These are phyloP conservation scores for Mustela lutreola DNA, from an alignment of 2,113 vertebrate species.

Conservation along the genomic window DNA sequence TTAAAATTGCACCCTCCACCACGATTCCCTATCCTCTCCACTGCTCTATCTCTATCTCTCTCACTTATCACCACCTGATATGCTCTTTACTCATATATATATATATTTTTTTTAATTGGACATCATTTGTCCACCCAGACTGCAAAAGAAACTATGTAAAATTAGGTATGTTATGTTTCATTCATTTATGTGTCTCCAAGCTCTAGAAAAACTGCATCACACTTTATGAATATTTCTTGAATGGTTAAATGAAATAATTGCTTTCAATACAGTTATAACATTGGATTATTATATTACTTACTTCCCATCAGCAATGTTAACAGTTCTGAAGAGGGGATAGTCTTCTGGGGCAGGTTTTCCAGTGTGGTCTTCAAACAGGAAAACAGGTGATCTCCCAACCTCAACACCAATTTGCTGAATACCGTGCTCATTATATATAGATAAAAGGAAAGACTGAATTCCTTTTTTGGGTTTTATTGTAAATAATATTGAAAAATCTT, in stretches of 20 bases:
- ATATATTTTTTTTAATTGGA: background rate
- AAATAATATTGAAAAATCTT: slow-evolving; percentile 98
- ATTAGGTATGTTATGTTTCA: background rate
- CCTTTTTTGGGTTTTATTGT: slow-evolving; percentile 96
- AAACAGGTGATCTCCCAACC: slow-evolving; percentile 96
- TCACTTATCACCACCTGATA: background rate
- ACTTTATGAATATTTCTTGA: background rate
- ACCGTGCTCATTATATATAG: slow-evolving; percentile 95
- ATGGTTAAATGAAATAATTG: background rate
- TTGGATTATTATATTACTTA: slow-evolving; percentile 86
- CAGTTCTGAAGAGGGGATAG: slow-evolving; percentile 95
- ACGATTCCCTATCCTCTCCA: background rate
- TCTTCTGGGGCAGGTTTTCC: slow-evolving; percentile 96
- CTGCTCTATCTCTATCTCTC: background rate
- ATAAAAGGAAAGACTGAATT: slow-evolving; percentile 97
- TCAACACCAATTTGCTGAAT: slow-evolving; percentile 98
- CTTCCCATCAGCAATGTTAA: slow-evolving; percentile 98
- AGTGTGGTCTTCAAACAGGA: slow-evolving; percentile 97
- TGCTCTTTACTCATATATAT: background rate
- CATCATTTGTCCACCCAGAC: background rate
- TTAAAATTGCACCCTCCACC: background rate
- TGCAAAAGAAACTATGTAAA: background rate
- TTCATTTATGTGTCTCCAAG: background rate
- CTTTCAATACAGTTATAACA: background rate
- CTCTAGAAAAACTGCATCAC: background rate